Percentiles rank a stretch among this genome's conserved stretches.
phyloP scores from a whole-genome alignment of 2,113 vertebrate genomes.

The Sander vitreus region DNA sequence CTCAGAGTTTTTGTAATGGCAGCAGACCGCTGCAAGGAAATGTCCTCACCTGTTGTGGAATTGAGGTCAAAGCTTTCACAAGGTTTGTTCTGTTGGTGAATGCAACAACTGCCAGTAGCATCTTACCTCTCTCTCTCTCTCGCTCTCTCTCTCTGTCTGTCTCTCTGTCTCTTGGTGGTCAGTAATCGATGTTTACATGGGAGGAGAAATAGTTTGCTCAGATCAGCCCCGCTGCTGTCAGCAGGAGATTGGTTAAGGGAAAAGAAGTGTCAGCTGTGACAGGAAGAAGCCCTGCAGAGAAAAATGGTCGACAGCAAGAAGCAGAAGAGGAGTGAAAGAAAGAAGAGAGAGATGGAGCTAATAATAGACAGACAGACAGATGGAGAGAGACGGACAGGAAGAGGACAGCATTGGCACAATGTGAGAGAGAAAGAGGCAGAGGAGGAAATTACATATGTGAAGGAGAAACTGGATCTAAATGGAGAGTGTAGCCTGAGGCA shows the following conservation, averaged over 20 bases:
- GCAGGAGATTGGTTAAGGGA: conserved; percentile 39
- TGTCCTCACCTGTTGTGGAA: conserved; percentile 36
- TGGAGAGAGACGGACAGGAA: not conserved
- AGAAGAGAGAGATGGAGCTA: not conserved
- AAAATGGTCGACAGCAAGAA: not conserved
- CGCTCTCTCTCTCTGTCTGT: not conserved
- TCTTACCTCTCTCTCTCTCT: not conserved
- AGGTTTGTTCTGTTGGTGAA: conserved; percentile 18
- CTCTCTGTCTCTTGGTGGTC: conserved; percentile 10
- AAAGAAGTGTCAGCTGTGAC: conserved; percentile 36
- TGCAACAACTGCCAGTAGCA: not conserved
- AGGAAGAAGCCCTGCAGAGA: conserved; percentile 9
- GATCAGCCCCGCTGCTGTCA: conserved; percentile 50
- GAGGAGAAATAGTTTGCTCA: conserved; percentile 47
- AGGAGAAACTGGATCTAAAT: conserved; percentile 66
- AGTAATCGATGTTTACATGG: conserved; percentile 61
- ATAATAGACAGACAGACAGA: conserved; percentile 14
- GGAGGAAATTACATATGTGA: conserved; percentile 47
- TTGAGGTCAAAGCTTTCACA: conserved; percentile 45
- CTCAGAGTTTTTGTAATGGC: not conserved
- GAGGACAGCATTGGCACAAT: not conserved
- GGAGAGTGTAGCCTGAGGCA: conserved; percentile 51
- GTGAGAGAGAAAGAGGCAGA: conserved; percentile 3
- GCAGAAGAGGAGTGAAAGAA: not conserved
- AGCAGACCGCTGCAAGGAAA: conserved; percentile 1